phyloP scores from a whole-genome alignment of 1,140 invertebrate species.

The Cephus cinctus region DNA sequence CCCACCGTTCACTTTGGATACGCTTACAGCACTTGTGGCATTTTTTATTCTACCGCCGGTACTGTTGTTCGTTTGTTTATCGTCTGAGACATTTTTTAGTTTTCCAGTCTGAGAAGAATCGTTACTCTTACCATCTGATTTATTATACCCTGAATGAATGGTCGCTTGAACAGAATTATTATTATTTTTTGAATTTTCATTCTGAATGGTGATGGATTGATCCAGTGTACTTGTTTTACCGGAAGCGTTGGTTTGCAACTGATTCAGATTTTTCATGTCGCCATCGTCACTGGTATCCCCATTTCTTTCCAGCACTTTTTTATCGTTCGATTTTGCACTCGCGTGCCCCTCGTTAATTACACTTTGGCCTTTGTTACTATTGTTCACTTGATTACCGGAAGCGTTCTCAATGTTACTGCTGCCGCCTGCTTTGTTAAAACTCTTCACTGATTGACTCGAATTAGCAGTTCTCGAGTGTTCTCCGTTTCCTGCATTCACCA shows the following conservation, averaged over 20 bases:
- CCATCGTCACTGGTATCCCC: not conserved
- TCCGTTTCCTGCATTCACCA: no score
- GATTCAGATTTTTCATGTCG: no score
- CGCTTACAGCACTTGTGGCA: not conserved
- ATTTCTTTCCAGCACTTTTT: not conserved
- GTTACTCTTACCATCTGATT: not conserved
- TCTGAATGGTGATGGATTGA: no score
- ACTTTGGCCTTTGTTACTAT: not conserved
- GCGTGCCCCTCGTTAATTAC: not conserved
- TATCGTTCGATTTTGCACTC: not conserved
- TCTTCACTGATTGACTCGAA: no score
- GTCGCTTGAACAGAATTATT: not conserved
- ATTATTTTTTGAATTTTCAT: not conserved
- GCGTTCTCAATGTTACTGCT: not conserved
- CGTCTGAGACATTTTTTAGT: not conserved
- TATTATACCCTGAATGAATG: not conserved
- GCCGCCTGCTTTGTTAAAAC: not conserved
- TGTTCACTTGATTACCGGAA: not conserved
- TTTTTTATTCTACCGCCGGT: not conserved
- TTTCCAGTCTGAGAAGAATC: not conserved
- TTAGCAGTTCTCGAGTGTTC: no score
- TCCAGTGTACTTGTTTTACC: no score
- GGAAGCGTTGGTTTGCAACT: no score
- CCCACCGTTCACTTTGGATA: slow-evolving; percentile 20
- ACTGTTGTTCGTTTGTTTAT: not conserved